A percentile compares a stretch with the other conserved stretches of the same genome.
Conservation (phyloP, 2,113 vertebrate genomes). For the Holacanthus passer region DNA sequence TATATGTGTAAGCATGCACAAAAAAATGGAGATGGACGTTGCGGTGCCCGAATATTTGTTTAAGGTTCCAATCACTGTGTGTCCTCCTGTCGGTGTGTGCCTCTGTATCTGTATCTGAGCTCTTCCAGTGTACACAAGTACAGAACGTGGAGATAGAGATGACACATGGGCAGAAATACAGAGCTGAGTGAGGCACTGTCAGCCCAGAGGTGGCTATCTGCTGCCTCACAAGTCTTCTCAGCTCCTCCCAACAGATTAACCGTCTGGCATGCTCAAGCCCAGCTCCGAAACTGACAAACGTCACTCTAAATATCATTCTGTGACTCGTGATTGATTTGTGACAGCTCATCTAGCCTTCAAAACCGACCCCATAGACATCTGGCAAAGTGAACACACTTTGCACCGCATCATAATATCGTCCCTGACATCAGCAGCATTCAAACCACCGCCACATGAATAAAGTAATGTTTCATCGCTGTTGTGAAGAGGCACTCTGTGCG, state of each 20-base stretch:
- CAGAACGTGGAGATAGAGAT: constrained; percentile 34
- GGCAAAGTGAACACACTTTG: constrained; percentile 48
- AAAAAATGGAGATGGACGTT: not conserved
- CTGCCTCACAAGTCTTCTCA: constrained; percentile 48
- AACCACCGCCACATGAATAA: constrained; percentile 49
- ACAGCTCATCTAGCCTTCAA: constrained; percentile 20
- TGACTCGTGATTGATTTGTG: constrained; percentile 48
- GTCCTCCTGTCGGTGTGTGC: constrained; percentile 9
- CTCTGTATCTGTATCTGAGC: constrained; percentile 11
- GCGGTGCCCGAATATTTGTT: not conserved
- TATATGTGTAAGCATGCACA: not conserved
- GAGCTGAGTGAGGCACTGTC: constrained; percentile 64
- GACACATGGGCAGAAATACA: constrained; percentile 55
- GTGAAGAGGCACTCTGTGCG: constrained; percentile 61
- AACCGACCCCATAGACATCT: constrained; percentile 46
- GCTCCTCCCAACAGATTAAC: constrained; percentile 61
- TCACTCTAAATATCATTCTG: constrained; percentile 47
- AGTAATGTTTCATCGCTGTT: constrained; percentile 59
- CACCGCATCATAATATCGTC: constrained; percentile 28
- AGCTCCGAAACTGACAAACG: constrained; percentile 64
- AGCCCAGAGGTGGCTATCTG: constrained; percentile 64
- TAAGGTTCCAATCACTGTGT: not conserved
- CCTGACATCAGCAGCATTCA: constrained; percentile 48
- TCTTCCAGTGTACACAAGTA: constrained; percentile 25
- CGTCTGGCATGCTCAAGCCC: constrained; percentile 47